Base-by-base conservation (phyloP, 2,888 invertebrate genomes). In the Rhimphoctona megacephalus region DNA sequence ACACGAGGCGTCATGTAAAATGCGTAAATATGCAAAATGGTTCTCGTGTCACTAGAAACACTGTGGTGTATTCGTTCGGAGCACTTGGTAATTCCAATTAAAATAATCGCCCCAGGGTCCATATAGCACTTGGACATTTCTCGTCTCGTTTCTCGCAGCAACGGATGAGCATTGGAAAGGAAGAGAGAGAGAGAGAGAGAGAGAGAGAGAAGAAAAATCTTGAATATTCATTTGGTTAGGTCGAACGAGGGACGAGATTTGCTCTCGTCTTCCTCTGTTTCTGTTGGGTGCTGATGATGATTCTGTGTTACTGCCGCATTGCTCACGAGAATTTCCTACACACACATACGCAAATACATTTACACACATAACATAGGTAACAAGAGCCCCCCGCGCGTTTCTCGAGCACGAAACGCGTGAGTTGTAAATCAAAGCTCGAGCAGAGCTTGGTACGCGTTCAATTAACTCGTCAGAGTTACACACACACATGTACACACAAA, bases 401-500 rank as follows among this genome's bases (percentile, higher is more conserved):
- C 86, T 80, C 76, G 67, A 46, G 78, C 73, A 81, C 49, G 74
- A 69, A 78, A 81, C 86, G 86, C 81, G 86, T 81, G 86, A 86
- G 85, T 87, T 87, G 88, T 89, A 89, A 89, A 89, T 89, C 89
- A 89, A 89, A 88, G 85, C 83, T 81, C 78, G 84, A 80, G 81
- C 85, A 83, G 83, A 86, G 83, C 82, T 87, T 77, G 81, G 88
- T 88, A 87, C 87, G 87, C 88, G 89, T 89, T 89, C 89, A 89
- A 89, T 89, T 89, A 89, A 89, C 89, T 89, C 89, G 88, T 89
- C 89, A 89, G 88, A 86, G 73, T 73, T 70, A 84, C 85, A 81
- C 30, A 83, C 81, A 83, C 83, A 61, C 78, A 66, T 43, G 52
- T 61, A 80, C 54, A 52, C 61, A 19, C 36, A n/a, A n/a, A n/a